These are phyloP conservation scores for Scaptodrosophila latifasciaeformis DNA, from an alignment of 2,888 invertebrate genomes.

Conservation along the genomic window DNA sequence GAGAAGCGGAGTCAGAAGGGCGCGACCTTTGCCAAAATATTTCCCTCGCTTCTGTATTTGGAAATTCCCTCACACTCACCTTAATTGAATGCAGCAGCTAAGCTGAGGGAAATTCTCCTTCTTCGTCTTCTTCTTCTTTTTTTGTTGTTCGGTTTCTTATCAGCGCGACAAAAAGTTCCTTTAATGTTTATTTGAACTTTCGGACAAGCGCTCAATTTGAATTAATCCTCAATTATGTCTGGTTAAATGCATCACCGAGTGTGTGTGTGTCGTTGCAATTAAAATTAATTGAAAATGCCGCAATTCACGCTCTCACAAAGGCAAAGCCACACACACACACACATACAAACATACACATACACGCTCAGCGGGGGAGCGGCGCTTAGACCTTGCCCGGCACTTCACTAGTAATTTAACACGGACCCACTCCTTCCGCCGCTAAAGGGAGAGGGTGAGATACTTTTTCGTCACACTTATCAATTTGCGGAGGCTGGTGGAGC, in stretches of 20 bases:
- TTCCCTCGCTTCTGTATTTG: no score
- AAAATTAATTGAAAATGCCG: constrained; percentile 35
- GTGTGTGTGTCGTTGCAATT: constrained; percentile 7
- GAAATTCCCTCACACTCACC: no score
- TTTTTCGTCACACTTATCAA: no score
- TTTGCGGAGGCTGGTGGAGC: no score
- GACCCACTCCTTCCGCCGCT: not conserved
- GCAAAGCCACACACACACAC: no score
- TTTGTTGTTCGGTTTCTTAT: no score
- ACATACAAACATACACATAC: no score
- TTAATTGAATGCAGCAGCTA: no score
- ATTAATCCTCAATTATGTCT: constrained; percentile 38
- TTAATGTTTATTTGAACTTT: not conserved
- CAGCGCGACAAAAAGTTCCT: not conserved
- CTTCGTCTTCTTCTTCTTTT: no score
- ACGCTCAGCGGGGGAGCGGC: constrained; percentile 12
- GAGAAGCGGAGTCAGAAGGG: not conserved
- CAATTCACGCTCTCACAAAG: constrained; percentile 16
- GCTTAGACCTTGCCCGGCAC: not conserved
- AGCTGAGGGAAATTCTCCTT: no score
- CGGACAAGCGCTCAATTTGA: constrained; percentile 10
- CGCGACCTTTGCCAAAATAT: constrained; percentile 1
- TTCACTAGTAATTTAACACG: constrained; percentile 5
- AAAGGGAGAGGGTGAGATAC: no score
- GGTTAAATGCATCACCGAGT: constrained; percentile 2